Conservation (phyloP, 2,888 invertebrate species). For the Phengaris alcon region DNA sequence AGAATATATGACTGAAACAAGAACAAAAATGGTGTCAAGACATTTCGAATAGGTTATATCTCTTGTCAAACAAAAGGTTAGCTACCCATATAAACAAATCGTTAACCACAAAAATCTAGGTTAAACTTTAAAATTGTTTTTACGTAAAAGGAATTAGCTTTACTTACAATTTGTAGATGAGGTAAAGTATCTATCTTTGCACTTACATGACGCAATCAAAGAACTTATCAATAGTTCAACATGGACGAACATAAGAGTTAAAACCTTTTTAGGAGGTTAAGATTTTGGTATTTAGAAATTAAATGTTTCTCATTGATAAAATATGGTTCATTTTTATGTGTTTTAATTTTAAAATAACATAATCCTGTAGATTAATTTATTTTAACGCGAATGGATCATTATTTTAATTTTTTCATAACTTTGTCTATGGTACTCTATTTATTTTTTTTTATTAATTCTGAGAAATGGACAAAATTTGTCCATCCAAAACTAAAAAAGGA, state of each 20-base stretch:
- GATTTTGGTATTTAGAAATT: constrained; percentile 27
- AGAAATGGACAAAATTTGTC: not conserved
- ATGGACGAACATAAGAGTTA: constrained; percentile 69
- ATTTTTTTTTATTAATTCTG: not conserved
- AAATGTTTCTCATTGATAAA: not conserved
- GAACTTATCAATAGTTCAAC: constrained; percentile 62
- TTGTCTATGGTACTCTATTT: constrained; percentile 13
- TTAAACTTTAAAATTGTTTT: constrained; percentile 9
- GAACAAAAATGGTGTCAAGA: constrained; percentile 73
- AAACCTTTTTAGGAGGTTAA: constrained; percentile 58
- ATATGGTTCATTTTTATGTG: not conserved
- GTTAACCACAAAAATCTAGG: constrained; percentile 12
- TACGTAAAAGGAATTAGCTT: constrained; percentile 37
- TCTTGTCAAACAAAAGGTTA: constrained; percentile 63
- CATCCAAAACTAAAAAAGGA: too few species aligned
- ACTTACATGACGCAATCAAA: constrained; percentile 77
- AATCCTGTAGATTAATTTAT: constrained; percentile 47
- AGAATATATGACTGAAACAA: constrained; percentile 46
- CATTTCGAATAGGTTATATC: constrained; percentile 66
- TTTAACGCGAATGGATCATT: constrained; percentile 63
- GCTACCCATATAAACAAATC: constrained; percentile 49
- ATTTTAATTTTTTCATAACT: constrained; percentile 22
- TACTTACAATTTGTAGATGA: constrained; percentile 44
- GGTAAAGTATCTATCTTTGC: constrained; percentile 56
- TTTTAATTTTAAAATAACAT: constrained; percentile 33